Evolutionary conservation across 1,140 invertebrate genomes (phyloP).

Genomic region (Nasonia longicornis): DNA sequence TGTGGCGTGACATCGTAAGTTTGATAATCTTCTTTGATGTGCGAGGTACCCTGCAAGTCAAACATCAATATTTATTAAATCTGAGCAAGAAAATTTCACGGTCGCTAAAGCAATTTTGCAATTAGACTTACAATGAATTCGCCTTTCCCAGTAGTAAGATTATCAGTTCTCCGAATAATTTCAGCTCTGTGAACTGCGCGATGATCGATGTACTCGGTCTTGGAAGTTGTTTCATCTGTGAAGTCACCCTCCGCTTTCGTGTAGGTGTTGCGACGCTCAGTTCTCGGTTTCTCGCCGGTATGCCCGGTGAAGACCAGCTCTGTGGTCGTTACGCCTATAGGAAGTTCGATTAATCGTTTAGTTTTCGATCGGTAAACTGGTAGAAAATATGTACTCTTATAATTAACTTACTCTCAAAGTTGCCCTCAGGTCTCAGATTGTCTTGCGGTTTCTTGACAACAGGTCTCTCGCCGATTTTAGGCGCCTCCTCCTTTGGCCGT

Average conservation of each 20-base stretch:
- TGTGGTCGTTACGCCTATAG: conserved; percentile 74
- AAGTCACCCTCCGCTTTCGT: conserved; percentile 73
- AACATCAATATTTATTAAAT: neutral
- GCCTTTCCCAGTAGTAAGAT: conserved; percentile 75
- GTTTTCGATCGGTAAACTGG: neutral
- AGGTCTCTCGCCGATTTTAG: conserved; percentile 67
- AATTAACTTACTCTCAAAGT: conserved; percentile 69
- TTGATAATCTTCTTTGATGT: conserved; percentile 68
- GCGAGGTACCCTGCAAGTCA: conserved; percentile 65
- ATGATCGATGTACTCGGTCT: conserved; percentile 76
- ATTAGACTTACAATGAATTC: conserved; percentile 65
- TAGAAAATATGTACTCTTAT: neutral
- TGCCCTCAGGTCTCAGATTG: conserved; percentile 69
- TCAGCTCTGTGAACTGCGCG: conserved; percentile 70
- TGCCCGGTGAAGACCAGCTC: conserved; percentile 77
- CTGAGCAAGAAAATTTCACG: neutral
- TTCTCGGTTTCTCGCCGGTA: conserved; percentile 63
- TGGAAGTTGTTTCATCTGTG: conserved; percentile 75
- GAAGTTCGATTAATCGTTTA: conserved; percentile 29
- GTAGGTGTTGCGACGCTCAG: conserved; percentile 71
- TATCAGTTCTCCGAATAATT: conserved; percentile 74
- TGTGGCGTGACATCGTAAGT: conserved; percentile 61
- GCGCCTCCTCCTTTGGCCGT: conserved; percentile 66
- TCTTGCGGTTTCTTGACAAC: conserved; percentile 61
- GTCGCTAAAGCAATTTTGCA: neutral